phyloP scores from a whole-genome alignment of 1,140 invertebrate genomes.

The Amphibalanus amphitrite region DNA sequence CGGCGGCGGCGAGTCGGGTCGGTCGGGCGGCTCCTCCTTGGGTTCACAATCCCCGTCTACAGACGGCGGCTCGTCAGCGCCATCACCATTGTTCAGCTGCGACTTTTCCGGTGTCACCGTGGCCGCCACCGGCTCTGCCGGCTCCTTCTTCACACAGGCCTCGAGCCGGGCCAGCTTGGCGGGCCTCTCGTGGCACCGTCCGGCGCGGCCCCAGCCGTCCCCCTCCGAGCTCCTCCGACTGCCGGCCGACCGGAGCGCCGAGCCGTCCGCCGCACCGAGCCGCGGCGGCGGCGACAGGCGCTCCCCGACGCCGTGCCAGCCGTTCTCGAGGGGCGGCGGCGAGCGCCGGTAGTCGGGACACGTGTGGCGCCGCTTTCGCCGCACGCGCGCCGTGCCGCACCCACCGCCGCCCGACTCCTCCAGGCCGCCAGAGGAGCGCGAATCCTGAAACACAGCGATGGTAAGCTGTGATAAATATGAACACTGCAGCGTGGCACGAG shows the following conservation, averaged over 20 bases:
- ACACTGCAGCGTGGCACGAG: too few species aligned
- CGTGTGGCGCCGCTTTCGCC: neutral
- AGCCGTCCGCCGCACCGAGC: neutral
- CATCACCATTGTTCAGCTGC: neutral
- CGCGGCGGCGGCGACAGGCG: neutral
- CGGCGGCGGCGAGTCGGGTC: too few species aligned
- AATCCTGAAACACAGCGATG: neutral
- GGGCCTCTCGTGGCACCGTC: too few species aligned
- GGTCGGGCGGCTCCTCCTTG: neutral
- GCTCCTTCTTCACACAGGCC: neutral
- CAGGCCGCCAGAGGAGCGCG: too few species aligned
- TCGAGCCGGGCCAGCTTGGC: neutral
- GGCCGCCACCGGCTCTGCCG: too few species aligned
- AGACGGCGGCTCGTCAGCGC: neutral
- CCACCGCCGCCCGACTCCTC: neutral
- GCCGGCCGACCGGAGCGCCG: too few species aligned
- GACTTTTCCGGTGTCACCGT: neutral
- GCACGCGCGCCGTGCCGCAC: too few species aligned
- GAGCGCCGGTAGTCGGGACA: neutral
- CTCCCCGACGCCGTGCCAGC: neutral
- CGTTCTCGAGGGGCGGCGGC: neutral
- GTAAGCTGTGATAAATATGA: too few species aligned
- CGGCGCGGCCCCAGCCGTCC: neutral
- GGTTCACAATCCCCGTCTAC: neutral
- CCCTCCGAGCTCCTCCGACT: neutral